Base-by-base conservation (phyloP, 1,140 invertebrate genomes). In the Ips typographus region DNA sequence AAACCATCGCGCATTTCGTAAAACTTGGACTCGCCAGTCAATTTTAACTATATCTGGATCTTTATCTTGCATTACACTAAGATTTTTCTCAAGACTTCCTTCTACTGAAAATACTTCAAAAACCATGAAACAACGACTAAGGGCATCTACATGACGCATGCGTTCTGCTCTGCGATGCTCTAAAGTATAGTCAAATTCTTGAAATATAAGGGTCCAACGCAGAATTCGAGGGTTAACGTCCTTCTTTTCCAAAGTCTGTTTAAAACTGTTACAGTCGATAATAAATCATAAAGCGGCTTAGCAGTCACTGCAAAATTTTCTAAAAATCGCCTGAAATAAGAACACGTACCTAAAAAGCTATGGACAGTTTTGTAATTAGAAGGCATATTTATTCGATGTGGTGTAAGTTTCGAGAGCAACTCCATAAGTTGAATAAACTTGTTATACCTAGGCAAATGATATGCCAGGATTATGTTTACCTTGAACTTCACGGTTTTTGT, bases 241-340 rank as follows among this genome's bases (percentile, higher is more conserved):
- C 40, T 64, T 52, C 53, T 64, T 55, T 2, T 40, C 41, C 36
- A 64, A 37, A 4, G 62, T 53, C 37, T 36, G n/a, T 39, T 43
- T 55, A 38, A 64, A 39, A n/a, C 47, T 52, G 37, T 64, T 43
- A 42, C 62, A 55, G 40, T 53, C 62, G n/a, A 40, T 64, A 75
- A 55, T 1, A 71, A 37, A 41, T 71, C 59, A 63, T 71, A 71
- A 7, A 73, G 55, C 1, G 72, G 74, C 58, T 60, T 58, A 42
- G 70, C 65, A 37, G 69, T 63, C n/a, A 6, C 62, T 7, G 72
- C 60, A 68, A 75, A 72, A 63, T 68, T 65, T 7, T 52, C 51
- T 2, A 73, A 55, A 47, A 47, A 47, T 8, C 43, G 4, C n/a
- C n/a, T n/a, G 36, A 55, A 55, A 36, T 55, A 55, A 6, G 52